Percentiles rank a stretch among this genome's conserved stretches.
These are phyloP conservation scores for Paguma larvata DNA, from an alignment of 2,797 vertebrate genomes.

Conservation along the genomic window DNA sequence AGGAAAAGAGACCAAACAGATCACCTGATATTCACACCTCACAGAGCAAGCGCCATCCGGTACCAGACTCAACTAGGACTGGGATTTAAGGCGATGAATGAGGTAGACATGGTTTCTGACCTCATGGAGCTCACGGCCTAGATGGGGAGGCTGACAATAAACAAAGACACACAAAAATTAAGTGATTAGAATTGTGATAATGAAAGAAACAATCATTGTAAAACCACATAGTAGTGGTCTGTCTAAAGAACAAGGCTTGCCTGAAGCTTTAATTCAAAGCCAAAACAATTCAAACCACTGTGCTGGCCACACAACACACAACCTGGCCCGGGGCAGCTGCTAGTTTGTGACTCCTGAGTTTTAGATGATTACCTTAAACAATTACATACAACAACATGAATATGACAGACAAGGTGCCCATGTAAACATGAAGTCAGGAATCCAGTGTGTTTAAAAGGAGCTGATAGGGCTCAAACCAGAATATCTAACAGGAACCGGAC, in stretches of 20 bases:
- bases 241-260: neutral
- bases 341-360: neutral
- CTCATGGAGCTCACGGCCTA: neutral
- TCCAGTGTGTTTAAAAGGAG: neutral
- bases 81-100: neutral
- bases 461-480: neutral
- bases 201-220: neutral
- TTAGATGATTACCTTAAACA: neutral
- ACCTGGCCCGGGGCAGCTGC: neutral
- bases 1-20: neutral
- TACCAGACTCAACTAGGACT: neutral
- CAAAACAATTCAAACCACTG: neutral
- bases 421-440: neutral
- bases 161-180: constrained; percentile 39
- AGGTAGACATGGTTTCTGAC: neutral
- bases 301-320: neutral
- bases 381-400: neutral
- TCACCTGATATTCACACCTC: neutral
- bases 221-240: neutral
- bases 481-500: neutral
- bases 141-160: neutral
- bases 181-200: neutral
- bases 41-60: accelerated
- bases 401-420: neutral
- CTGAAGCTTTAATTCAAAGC: neutral